Evolutionary conservation across 1,140 invertebrate genomes (phyloP).

Genomic region (Batillaria attramentaria): DNA sequence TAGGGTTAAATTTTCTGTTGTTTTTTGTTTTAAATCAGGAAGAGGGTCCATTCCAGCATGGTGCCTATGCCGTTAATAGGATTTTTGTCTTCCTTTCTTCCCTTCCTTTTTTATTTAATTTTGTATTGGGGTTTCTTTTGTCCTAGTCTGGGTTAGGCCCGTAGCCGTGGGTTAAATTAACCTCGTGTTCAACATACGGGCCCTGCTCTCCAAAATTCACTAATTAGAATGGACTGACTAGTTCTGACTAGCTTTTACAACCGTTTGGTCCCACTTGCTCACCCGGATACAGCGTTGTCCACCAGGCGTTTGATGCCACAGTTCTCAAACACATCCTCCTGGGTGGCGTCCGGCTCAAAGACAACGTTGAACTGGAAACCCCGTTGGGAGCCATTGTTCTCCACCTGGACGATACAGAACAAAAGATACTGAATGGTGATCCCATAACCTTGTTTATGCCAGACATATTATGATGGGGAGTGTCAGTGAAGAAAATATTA

Average conservation of each 20-base stretch:
- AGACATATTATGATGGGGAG: background rate
- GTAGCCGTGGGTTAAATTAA: too few relatives aligned
- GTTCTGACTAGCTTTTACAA: background rate
- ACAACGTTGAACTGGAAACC: slow-evolving; percentile 67
- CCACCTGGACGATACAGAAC: slow-evolving; percentile 39
- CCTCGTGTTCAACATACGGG: too few relatives aligned
- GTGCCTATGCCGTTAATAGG: too few relatives aligned
- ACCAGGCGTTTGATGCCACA: slow-evolving; percentile 70
- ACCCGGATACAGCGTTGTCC: slow-evolving; percentile 70
- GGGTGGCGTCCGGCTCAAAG: slow-evolving; percentile 68
- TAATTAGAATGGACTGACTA: background rate
- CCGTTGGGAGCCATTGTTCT: slow-evolving; percentile 53
- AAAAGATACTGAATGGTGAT: background rate
- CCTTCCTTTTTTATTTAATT: too few relatives aligned
- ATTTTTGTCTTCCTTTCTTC: too few relatives aligned
- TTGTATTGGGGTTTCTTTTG: too few relatives aligned
- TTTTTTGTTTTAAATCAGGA: too few relatives aligned
- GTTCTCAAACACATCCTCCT: slow-evolving; percentile 69
- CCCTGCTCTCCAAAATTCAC: background rate
- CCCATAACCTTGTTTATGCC: background rate
- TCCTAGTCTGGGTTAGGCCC: too few relatives aligned
- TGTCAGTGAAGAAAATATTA: background rate
- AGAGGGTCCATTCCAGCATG: too few relatives aligned
- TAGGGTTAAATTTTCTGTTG: too few relatives aligned
- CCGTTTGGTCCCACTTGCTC: slow-evolving; percentile 25